A percentile compares a stretch with the other conserved stretches of the same genome.
phyloP scores from a whole-genome alignment of 1,140 invertebrate species.

The Leptestheria dahalacensis region DNA sequence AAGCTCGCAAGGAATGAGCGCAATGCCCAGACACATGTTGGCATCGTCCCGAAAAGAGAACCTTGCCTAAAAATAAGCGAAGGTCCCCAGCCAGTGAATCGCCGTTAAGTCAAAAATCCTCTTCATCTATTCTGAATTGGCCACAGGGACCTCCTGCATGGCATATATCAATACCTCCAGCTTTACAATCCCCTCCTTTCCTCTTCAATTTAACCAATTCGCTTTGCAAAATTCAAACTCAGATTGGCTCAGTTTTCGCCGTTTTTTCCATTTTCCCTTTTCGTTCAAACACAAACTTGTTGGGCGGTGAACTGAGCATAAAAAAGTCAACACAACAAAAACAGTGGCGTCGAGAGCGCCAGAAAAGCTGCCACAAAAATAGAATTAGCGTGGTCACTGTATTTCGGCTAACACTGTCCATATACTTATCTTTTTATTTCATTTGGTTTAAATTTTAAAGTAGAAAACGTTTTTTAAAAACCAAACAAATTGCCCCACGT shows the following conservation, averaged over 20 bases:
- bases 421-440: too few relatives aligned
- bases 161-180: conserved; percentile 2
- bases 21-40: conserved; percentile 6
- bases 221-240: not conserved
- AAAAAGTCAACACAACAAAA: too few relatives aligned
- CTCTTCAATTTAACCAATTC: not conserved
- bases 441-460: too few relatives aligned
- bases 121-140: too few relatives aligned
- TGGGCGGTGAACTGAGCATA: too few relatives aligned
- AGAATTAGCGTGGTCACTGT: not conserved
- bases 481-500: too few relatives aligned
- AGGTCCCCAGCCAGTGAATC: not conserved
- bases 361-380: not conserved
- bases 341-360: too few relatives aligned
- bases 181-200: not conserved
- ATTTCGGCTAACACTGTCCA: not conserved
- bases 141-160: not conserved
- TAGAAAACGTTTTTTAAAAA: too few relatives aligned
- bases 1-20: not conserved
- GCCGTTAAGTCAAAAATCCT: too few relatives aligned
- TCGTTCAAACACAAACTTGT: too few relatives aligned
- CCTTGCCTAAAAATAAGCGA: conserved; percentile 9
- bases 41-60: conserved; percentile 1
- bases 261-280: too few relatives aligned
- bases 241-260: too few relatives aligned